Evolutionary conservation across 2,797 vertebrate species (phyloP), one percentile per base, ranked within the genome.

Genomic region (Poliocrania exsul): DNA sequence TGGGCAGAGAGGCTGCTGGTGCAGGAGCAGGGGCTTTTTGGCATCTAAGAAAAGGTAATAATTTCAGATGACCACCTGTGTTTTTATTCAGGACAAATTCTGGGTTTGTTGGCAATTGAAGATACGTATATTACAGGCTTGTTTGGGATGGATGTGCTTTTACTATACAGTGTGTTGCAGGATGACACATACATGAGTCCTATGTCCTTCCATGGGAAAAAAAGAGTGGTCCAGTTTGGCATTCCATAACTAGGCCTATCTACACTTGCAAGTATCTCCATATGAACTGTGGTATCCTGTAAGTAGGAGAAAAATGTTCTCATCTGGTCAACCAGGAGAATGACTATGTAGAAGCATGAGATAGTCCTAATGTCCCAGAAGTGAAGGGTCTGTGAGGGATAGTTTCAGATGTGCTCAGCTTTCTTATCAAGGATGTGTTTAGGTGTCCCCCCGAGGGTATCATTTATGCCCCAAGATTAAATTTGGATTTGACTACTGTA

Each of bases 401-500:
- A 60, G 26, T 29, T 78, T 89, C 37, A 53, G 54, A 42, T 18
- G 3, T 21, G 15, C 47, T 88, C 37, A 62, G 49, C 44, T 66
- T 69, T 70, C 47, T 72, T 71, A 26, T 1, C 37, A 71, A 67
- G 57, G n/a, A 17, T 2, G 1, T 1, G 0, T 71, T 70, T 67
- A 61, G 21, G 35, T 74, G 38, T 46, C 71, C 29, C 33, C 40
- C 49, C 28, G 23, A n/a, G n/a, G 24, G n/a, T 29, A 14, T 16
- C 6, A 1, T 82, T 92, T 65, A 28, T 67, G 28, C 19, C 24
- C 35, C 1, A 6, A 64, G 81, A 28, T 2, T 61, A 75, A 69
- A 58, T 91, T 93, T 65, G 70, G 49, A 20, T 89, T 85, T 95
- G 69, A 35, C 57, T 89, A 6, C 54, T 80, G 82, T 35, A 58